Conservation (phyloP, 2,797 vertebrate genomes). For the Buphagus erythrorhynchus region DNA sequence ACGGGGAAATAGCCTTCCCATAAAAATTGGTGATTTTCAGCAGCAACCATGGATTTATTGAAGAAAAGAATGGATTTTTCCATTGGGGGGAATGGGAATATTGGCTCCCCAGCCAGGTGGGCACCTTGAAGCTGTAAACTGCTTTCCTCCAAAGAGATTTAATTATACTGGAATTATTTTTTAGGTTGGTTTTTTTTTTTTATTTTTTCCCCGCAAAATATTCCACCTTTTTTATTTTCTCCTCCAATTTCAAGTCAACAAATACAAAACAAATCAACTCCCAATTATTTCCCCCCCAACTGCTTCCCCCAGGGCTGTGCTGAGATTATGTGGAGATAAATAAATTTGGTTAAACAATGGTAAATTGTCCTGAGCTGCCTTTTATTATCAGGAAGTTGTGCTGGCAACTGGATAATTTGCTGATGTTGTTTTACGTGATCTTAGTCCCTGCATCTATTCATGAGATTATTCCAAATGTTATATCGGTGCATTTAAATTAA, state of each 20-base stretch:
- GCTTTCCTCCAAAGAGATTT: background rate
- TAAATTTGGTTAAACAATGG: slow-evolving; percentile 52
- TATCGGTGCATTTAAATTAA: slow-evolving; percentile 33
- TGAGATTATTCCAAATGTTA: slow-evolving; percentile 17
- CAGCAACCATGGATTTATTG: background rate
- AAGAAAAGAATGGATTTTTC: background rate
- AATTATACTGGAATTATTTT: background rate
- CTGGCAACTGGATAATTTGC: slow-evolving; percentile 37
- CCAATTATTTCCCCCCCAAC: slow-evolving; percentile 22
- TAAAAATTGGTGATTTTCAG: background rate
- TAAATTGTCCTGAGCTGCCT: slow-evolving; percentile 54
- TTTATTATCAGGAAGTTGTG: slow-evolving; percentile 24
- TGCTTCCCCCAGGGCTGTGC: background rate
- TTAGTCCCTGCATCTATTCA: slow-evolving; percentile 28
- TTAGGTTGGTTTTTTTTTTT: too few relatives aligned
- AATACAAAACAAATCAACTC: slow-evolving; percentile 38
- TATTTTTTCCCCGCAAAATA: background rate
- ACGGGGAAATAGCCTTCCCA: background rate
- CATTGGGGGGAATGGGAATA: background rate
- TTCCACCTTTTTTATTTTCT: background rate
- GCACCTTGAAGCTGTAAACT: background rate
- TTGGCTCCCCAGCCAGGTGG: background rate
- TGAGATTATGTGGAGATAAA: background rate
- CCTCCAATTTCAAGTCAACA: background rate
- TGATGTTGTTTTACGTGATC: background rate